Conservation (phyloP, 2,888 invertebrate genomes). For the Slavum lentiscoides region DNA sequence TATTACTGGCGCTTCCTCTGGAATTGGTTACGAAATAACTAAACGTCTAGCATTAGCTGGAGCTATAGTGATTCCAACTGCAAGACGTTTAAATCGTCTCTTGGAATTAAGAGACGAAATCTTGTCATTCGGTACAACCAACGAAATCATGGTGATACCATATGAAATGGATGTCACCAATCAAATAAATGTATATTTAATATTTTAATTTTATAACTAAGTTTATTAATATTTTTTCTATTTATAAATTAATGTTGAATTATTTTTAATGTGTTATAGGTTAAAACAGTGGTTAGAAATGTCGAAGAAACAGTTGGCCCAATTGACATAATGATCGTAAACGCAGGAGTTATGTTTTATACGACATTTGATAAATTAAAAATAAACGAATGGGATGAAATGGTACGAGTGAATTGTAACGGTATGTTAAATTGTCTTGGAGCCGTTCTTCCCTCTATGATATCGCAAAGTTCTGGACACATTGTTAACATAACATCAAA, state of each 20-base stretch:
- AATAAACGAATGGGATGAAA: constrained; percentile 63
- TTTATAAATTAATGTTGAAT: not conserved
- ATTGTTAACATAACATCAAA: constrained; percentile 61
- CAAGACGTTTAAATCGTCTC: constrained; percentile 56
- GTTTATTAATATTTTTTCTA: not conserved
- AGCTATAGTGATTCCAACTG: constrained; percentile 56
- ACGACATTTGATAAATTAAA: constrained; percentile 57
- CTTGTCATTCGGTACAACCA: constrained; percentile 10
- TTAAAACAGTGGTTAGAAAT: constrained; percentile 54
- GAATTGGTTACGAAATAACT: constrained; percentile 57
- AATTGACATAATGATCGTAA: constrained; percentile 63
- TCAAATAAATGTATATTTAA: constrained; percentile 54
- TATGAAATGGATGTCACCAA: constrained; percentile 56
- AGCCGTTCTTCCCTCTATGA: constrained; percentile 62
- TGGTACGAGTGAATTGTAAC: constrained; percentile 58
- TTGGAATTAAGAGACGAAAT: constrained; percentile 52
- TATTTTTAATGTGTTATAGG: constrained; percentile 42
- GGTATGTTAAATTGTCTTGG: constrained; percentile 57
- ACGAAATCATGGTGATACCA: constrained; percentile 51
- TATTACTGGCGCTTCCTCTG: constrained; percentile 57
- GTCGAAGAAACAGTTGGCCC: constrained; percentile 56
- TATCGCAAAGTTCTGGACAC: constrained; percentile 59
- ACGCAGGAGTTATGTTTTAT: constrained; percentile 63
- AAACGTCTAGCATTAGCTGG: constrained; percentile 56
- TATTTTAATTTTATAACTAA: not conserved